Evolutionary conservation across 2,888 invertebrate genomes (phyloP), one percentile per base, ranked within the genome.

Genomic region (Capitulum mitella): DNA sequence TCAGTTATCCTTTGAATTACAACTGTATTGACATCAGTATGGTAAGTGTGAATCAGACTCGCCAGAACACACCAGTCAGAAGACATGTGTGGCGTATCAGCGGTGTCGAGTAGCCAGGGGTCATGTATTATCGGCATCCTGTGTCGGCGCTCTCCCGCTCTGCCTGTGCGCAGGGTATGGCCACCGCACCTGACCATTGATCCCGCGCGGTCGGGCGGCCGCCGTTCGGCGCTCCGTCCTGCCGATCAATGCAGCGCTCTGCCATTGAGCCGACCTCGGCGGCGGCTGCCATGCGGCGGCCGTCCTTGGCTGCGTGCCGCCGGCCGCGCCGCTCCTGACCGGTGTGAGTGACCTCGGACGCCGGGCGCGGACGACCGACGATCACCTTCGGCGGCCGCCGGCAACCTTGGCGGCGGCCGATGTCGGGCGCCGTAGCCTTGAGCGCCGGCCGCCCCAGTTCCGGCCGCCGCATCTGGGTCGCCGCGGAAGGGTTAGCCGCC

Each of bases 231-330:
- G 5, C 74, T 37, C 58, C 19, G 43, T 37, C 22, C 29, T n/a
- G 37, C 51, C n/a, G 77, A 74, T 29, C 32, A 40, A 32, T 78
- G 79, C 19, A 12, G 61, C 32, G 16, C 32, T n/a, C n/a, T n/a
- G 64, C 26, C 40, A 48, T 43, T 6, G 64, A 58, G 40, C 75
- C 58, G 78, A 64, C 79, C 78, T 76, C 78, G 78, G 34, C 78
- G 79, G 64, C 78, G 48, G 43, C 43, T 32, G 70, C 54, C 51
- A 76, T 26, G 77, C 80, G 78, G 61, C 77, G 80, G 76, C 43
- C 78, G 78, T 77, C 80, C 80, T 80, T 80, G 78, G 78, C 77
- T 77, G 78, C 74, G 40, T 34, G 61, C 46, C 26, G 54, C 54
- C 48, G 75, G 79, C 77, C 77, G 75, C 37, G 79, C 77, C 77